Evolutionary conservation across 2,888 invertebrate genomes (phyloP), one percentile per base, ranked within the genome.

Genomic region (Parasteatoda lunata): DNA sequence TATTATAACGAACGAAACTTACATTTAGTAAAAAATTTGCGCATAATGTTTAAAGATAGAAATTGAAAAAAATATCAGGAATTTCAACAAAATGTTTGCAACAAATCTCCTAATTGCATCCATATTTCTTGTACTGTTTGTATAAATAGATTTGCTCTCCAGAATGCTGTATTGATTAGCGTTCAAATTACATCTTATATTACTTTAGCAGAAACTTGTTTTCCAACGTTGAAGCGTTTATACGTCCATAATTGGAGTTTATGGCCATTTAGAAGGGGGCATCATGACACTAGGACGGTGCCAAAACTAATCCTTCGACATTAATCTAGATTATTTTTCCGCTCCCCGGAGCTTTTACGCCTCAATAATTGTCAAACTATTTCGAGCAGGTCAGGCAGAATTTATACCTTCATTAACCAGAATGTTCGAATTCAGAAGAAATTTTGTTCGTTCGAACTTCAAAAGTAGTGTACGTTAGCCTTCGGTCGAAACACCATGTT

Each of bases 161-260:
- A 30, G 30, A 30, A 30, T 30, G 30, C 47, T 7, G 77, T 51
- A 77, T 68, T 68, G 54, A 69, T 77, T 30, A 73, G 48, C 72
- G 47, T 64, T 80, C 66, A 48, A 48, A 66, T 47, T n/a, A 47
- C 69, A 47, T n/a, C 45, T 15, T 73, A 70, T 79, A 80, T 73
- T 52, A 80, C 80, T 66, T 45, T 30, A 45, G 65, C 80, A 52
- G 15, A 73, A 80, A 80, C 73, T 80, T 80, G 80, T 80, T 80
- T 80, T 80, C 80, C 66, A 48, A 13, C 80, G 54, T 9, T 52
- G 66, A 80, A 72, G 80, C 80, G 73, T 80, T 80, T 80, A 73
- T 72, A 66, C 52, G 73, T 7, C 72, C 80, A 80, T 80, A 80
- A 80, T 80, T 80, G 80, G 80, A 73, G 72, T 80, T 80, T 80